A percentile compares a stretch with the other conserved stretches of the same genome.
phyloP scores from a whole-genome alignment of 2,888 invertebrate species.

The Cantharis lateralis region DNA sequence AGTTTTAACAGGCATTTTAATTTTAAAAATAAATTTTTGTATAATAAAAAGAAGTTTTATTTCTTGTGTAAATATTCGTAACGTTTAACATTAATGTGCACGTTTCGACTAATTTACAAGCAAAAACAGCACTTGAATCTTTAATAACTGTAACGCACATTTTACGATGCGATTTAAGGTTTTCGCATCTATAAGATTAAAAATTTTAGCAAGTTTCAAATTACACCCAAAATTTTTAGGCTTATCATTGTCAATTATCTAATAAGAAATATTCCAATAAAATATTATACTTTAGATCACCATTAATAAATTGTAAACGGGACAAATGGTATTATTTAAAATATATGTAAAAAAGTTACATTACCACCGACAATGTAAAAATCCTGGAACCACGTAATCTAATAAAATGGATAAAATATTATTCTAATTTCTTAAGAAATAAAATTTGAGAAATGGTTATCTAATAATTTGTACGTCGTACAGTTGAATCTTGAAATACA shows the following conservation, averaged over 20 bases:
- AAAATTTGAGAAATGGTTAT: not conserved
- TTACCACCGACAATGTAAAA: too few relatives aligned
- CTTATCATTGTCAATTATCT: too few relatives aligned
- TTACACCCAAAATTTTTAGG: not conserved
- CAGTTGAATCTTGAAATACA: not conserved
- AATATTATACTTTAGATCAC: too few relatives aligned
- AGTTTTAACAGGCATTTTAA: not conserved
- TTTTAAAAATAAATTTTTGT: not conserved
- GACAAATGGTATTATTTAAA: too few relatives aligned
- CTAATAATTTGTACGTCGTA: not conserved
- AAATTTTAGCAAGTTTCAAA: not conserved
- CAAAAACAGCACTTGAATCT: not conserved
- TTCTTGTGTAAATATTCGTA: not conserved
- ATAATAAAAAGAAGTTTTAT: not conserved
- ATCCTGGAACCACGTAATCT: too few relatives aligned
- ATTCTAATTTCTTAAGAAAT: too few relatives aligned
- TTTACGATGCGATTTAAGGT: not conserved
- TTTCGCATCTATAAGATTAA: not conserved
- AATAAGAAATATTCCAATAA: too few relatives aligned
- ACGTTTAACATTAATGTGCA: not conserved
- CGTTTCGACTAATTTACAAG: not conserved
- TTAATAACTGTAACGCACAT: not conserved
- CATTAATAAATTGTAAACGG: too few relatives aligned
- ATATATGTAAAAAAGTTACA: too few relatives aligned
- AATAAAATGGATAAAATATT: too few relatives aligned